phyloP scores from a whole-genome alignment of 2,113 vertebrate genomes.

The Phoenicopterus ruber region DNA sequence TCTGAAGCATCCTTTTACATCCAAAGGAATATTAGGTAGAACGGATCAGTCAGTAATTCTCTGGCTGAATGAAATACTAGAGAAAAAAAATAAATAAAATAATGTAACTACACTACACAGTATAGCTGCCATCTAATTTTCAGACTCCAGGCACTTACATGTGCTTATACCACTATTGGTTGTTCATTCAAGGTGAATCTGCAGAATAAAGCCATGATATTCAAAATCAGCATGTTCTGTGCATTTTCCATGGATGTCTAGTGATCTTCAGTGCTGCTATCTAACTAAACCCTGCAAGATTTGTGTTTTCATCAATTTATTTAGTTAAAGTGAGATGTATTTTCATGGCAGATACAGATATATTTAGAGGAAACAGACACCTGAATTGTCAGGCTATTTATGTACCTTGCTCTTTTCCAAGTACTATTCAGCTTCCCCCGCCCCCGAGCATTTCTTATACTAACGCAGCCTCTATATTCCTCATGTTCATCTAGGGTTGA shows the following conservation, averaged over 20 bases:
- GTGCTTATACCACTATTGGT: not conserved
- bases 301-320: not conserved
- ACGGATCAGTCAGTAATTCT: not conserved
- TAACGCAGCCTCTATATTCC: not conserved
- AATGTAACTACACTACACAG: not conserved
- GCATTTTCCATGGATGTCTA: not conserved
- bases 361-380: not conserved
- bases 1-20: not conserved
- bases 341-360: not conserved
- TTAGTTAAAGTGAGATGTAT: not conserved
- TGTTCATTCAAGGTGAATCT: not conserved
- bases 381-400: not conserved
- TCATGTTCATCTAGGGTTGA: not conserved
- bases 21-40: not conserved
- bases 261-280: not conserved
- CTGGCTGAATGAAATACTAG: not conserved
- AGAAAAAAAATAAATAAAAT: not conserved
- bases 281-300: not conserved
- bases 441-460: not conserved
- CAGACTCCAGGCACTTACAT: not conserved
- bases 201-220: not conserved
- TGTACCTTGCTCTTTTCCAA: not conserved
- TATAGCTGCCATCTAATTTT: not conserved
- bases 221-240: not conserved
- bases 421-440: not conserved